Percentiles rank a stretch among this genome's conserved stretches.
phyloP scores from a whole-genome alignment of 2,113 vertebrate species.

The Zeus faber region DNA sequence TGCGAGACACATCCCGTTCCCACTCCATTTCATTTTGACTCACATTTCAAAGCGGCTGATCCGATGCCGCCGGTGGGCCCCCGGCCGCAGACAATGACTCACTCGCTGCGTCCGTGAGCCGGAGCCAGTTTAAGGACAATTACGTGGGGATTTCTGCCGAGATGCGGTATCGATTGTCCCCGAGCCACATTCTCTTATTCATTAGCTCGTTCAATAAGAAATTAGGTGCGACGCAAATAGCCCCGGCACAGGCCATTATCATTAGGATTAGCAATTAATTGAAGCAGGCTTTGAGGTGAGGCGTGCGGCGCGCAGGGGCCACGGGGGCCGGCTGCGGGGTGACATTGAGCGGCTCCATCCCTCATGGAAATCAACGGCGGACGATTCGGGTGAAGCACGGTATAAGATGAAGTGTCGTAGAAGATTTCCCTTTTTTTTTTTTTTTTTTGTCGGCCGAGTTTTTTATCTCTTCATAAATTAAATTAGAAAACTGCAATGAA shows the following conservation, averaged over 20 bases:
- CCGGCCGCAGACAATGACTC: neutral
- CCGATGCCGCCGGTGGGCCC: slow-evolving; percentile 3
- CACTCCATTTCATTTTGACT: no score
- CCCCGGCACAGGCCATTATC: slow-evolving; percentile 45
- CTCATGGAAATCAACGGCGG: neutral
- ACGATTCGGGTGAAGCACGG: no score
- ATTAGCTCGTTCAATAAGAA: slow-evolving; percentile 56
- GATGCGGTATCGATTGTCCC: slow-evolving; percentile 54
- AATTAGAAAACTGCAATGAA: slow-evolving; percentile 32
- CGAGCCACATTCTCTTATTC: slow-evolving; percentile 47
- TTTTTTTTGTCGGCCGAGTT: neutral
- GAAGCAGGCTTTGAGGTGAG: slow-evolving; percentile 41
- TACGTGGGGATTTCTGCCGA: slow-evolving; percentile 37
- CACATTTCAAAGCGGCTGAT: slow-evolving; percentile 4
- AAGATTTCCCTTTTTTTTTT: no score
- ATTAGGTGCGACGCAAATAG: slow-evolving; percentile 48
- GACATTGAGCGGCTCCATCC: slow-evolving; percentile 31
- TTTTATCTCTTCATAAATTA: slow-evolving; percentile 37
- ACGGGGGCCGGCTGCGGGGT: slow-evolving; percentile 3
- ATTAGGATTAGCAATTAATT: slow-evolving; percentile 50
- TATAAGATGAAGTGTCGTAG: no score
- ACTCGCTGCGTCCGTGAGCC: slow-evolving; percentile 7
- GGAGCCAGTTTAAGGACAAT: slow-evolving; percentile 36
- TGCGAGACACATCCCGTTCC: neutral
- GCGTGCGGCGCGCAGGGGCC: slow-evolving; percentile 19